A percentile compares a stretch with the other conserved stretches of the same genome.
These are phyloP conservation scores for Malurus elegans DNA, from an alignment of 2,113 vertebrate species.

Conservation along the genomic window DNA sequence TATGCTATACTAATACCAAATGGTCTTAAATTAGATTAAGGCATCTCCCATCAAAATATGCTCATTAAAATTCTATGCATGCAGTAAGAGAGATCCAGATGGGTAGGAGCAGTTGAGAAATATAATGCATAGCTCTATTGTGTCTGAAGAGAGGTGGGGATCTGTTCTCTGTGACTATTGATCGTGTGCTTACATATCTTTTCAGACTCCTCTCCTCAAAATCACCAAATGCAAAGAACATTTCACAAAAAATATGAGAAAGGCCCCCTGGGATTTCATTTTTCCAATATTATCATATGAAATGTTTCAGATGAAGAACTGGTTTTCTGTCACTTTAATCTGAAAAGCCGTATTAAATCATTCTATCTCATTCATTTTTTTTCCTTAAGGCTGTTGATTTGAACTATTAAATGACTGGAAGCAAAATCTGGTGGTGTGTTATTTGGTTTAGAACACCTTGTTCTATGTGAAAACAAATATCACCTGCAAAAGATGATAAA, in stretches of 20 bases:
- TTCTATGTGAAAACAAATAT: neutral
- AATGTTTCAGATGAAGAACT: neutral
- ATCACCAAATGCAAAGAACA: neutral
- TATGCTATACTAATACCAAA: neutral
- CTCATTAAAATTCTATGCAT: neutral
- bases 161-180: neutral
- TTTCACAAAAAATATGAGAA: neutral
- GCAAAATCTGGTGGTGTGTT: neutral
- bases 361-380: neutral
- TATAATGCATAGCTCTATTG: neutral
- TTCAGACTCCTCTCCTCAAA: neutral
- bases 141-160: neutral
- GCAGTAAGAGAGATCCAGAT: neutral
- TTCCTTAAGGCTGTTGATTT: neutral
- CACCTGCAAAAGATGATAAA: neutral
- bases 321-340: neutral
- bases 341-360: neutral
- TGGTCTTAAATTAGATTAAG: neutral
- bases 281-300: neutral
- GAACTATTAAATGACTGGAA: neutral
- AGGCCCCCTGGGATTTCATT: neutral
- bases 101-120: constrained; percentile 44
- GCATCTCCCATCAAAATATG: neutral
- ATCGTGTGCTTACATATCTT: neutral
- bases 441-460: neutral